phyloP scores from a whole-genome alignment of 1,140 invertebrate genomes.

The Drosophila triauraria region DNA sequence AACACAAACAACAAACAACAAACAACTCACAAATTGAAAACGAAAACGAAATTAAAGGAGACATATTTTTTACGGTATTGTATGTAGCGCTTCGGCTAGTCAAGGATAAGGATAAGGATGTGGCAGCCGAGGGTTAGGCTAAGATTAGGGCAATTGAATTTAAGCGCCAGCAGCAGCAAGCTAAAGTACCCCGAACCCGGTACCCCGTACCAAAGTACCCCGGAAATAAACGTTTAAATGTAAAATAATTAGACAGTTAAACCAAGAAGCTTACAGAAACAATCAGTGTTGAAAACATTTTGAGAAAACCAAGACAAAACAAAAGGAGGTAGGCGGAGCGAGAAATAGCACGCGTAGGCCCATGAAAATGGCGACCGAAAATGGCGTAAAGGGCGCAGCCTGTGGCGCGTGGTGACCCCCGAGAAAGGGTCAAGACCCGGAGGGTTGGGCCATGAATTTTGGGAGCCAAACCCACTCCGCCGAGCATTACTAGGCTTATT shows the following conservation, averaged over 20 bases:
- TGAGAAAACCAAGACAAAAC: conserved; percentile 64
- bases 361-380: conserved; percentile 23
- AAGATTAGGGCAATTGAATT: conserved; percentile 70
- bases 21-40: conserved; percentile 41
- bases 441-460: neutral
- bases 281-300: conserved; percentile 85
- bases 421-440: conserved; percentile 51
- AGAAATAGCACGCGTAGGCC: conserved; percentile 22
- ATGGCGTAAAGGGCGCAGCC: conserved; percentile 55
- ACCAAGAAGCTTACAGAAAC: conserved; percentile 85
- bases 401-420: conserved; percentile 56
- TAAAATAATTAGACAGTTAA: conserved; percentile 84
- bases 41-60: conserved; percentile 44
- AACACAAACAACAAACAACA: neutral
- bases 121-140: conserved; percentile 58
- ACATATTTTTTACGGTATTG: conserved; percentile 77
- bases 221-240: conserved; percentile 80
- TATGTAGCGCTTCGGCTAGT: conserved; percentile 70
- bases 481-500: conserved; percentile 38
- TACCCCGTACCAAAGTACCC: conserved; percentile 16
- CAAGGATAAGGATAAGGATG: conserved; percentile 26
- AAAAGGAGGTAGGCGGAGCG: conserved; percentile 26
- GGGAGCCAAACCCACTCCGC: conserved; percentile 4
- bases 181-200: conserved; percentile 30
- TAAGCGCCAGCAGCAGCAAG: conserved; percentile 61